Base-by-base conservation (phyloP, 2,888 invertebrate species). In the Trissoscelio sp. region DNA sequence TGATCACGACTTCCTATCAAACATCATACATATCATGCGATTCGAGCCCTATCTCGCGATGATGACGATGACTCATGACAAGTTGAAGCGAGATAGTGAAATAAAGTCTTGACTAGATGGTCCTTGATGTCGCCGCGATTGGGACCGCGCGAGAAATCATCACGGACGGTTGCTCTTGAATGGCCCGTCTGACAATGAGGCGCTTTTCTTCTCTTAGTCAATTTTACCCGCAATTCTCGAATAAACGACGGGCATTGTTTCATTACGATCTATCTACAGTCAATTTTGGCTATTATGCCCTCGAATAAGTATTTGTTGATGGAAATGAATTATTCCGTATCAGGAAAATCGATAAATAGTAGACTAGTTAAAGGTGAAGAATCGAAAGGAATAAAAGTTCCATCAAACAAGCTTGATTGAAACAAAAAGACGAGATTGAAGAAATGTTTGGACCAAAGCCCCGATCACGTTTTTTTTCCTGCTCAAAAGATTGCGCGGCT, bases 101-200 rank as follows among this genome's bases (percentile, higher is more conserved):
- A 51, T 37, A 48, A 62, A 37, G 53, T 57, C 69, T 72, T 57
- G 5, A 37, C 22, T 39, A 20, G 60, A 77, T 46, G 55, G 73
- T 53, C 66, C 81, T 81, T 81, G 81, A 81, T 78, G 81, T 81
- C 69, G 81, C 81, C 81, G 81, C 78, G 58, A 72, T 66, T 66
- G 64, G 66, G 51, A 69, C 53, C 57, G 62, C 48, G 69, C 69
- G 73, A 77, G 72, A 74, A 74, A 82, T 74, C 82, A 82, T 53
- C 64, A 73, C 74, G 55, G 66, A 60, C 67, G 66, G 42, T 24
- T 72, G 69, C 42, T 62, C 69, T 51, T 74, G 69, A 69, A 69
- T 69, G 39, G 42, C 22, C 2, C 34, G 34, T 24, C 55, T 34
- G 57, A 69, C 74, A 73, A 79, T 79, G 39, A 48, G 48, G 24